A percentile compares a stretch with the other conserved stretches of the same genome.
phyloP scores from a whole-genome alignment of 2,797 vertebrate genomes.

The Myotis planiceps region DNA sequence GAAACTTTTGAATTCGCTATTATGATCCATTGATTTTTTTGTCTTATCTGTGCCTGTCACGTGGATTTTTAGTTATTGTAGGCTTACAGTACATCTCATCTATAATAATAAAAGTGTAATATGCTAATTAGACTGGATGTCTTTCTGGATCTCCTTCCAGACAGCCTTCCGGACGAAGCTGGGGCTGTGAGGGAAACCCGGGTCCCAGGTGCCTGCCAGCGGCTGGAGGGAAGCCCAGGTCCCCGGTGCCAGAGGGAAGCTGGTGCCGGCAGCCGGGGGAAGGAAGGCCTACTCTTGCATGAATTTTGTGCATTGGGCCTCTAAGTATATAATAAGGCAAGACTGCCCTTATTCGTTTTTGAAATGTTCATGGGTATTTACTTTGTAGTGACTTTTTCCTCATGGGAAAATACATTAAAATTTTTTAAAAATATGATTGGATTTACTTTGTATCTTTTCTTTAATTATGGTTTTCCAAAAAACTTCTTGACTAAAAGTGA shows the following conservation, averaged over 20 bases:
- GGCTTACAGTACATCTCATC: not conserved
- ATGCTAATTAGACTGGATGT: no score
- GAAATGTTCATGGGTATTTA: slow-evolving; percentile 10
- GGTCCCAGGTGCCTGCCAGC: no score
- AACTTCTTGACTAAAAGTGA: not conserved
- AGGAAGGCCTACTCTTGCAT: no score
- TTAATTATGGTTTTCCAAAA: not conserved
- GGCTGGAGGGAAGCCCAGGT: no score
- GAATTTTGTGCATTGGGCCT: no score
- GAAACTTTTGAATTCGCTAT: not conserved
- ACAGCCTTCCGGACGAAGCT: no score
- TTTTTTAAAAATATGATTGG: not conserved
- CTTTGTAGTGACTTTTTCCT: slow-evolving; percentile 28
- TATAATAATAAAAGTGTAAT: not conserved
- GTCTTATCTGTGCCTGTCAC: not conserved
- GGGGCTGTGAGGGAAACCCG: no score
- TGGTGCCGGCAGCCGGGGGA: no score
- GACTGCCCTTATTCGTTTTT: not conserved
- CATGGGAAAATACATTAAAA: not conserved
- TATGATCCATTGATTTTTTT: not conserved
- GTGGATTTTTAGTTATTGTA: not conserved
- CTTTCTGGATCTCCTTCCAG: no score
- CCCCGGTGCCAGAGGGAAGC: no score
- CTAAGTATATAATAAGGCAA: not conserved
- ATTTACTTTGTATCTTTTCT: not conserved